phyloP scores from a whole-genome alignment of 2,113 vertebrate genomes.

The Megaceryle torquata region DNA sequence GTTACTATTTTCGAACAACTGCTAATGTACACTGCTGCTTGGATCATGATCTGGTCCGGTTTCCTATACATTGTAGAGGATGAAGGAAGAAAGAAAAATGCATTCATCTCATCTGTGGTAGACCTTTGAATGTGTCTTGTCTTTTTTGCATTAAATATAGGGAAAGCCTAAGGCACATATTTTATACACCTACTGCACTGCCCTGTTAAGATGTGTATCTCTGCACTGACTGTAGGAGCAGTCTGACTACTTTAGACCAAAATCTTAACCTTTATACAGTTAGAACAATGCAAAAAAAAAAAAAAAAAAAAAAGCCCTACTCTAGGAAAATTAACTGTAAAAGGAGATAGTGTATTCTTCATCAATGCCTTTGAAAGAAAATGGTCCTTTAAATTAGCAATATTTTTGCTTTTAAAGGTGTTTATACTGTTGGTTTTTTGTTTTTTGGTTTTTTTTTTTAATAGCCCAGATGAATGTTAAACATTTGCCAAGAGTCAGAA shows the following conservation, averaged over 20 bases:
- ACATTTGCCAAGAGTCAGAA: neutral
- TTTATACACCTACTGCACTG: slow-evolving; percentile 37
- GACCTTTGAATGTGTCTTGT: neutral
- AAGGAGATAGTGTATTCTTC: neutral
- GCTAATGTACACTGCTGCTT: neutral
- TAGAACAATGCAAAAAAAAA: neutral
- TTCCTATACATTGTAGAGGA: neutral
- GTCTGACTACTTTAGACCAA: neutral
- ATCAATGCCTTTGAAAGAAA: neutral
- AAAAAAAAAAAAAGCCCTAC: neutral
- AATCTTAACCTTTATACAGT: neutral
- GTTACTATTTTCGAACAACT: slow-evolving; percentile 5
- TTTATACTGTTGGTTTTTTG: neutral
- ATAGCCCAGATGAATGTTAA: neutral
- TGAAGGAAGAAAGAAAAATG: neutral
- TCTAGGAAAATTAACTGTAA: neutral
- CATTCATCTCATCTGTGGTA: neutral
- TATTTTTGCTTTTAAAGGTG: neutral
- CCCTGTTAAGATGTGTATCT: slow-evolving; percentile 26
- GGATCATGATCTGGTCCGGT: neutral
- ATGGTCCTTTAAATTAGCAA: neutral
- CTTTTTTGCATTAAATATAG: neutral
- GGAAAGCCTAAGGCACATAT: slow-evolving; percentile 46
- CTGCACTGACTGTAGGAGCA: neutral
- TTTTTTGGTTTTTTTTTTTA: neutral